These are phyloP conservation scores for Hoplias malabaricus DNA, from an alignment of 2,113 vertebrate species.

Conservation along the genomic window DNA sequence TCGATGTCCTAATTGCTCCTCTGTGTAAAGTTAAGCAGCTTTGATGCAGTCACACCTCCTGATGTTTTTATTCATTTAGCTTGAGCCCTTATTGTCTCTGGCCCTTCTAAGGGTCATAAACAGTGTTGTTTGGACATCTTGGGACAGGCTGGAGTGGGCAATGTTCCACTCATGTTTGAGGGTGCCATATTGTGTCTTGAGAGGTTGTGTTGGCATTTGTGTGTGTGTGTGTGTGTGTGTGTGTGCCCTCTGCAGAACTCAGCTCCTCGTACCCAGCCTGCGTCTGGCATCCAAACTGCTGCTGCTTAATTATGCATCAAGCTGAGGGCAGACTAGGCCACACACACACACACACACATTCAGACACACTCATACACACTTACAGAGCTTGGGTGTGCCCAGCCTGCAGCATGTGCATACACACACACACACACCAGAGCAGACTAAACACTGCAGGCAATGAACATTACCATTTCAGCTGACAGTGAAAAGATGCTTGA, in stretches of 20 bases:
- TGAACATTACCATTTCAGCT: background rate
- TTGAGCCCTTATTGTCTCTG: background rate
- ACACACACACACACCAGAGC: conserved; percentile 23
- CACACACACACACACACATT: conserved; percentile 26
- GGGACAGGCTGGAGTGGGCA: conserved; percentile 6
- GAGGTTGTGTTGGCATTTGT: background rate
- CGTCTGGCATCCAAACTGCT: conserved; percentile 41
- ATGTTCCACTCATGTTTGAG: conserved; percentile 3
- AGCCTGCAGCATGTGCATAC: conserved; percentile 25
- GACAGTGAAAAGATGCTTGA: background rate
- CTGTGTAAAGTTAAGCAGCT: conserved; percentile 11
- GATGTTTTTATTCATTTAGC: background rate
- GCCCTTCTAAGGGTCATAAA: background rate
- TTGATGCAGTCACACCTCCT: background rate
- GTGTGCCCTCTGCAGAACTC: conserved; percentile 13
- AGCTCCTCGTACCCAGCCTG: conserved; percentile 16
- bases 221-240: background rate
- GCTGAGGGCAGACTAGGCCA: conserved; percentile 38
- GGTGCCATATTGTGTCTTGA: conserved; percentile 19
- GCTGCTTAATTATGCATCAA: conserved; percentile 67
- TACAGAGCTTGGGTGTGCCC: conserved; percentile 31
- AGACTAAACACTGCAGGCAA: conserved; percentile 18
- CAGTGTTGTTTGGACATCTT: background rate
- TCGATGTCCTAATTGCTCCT: background rate
- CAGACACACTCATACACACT: too few relatives aligned